Base-by-base conservation (phyloP, 2,888 invertebrate species). In the Isotomurus palustris region DNA sequence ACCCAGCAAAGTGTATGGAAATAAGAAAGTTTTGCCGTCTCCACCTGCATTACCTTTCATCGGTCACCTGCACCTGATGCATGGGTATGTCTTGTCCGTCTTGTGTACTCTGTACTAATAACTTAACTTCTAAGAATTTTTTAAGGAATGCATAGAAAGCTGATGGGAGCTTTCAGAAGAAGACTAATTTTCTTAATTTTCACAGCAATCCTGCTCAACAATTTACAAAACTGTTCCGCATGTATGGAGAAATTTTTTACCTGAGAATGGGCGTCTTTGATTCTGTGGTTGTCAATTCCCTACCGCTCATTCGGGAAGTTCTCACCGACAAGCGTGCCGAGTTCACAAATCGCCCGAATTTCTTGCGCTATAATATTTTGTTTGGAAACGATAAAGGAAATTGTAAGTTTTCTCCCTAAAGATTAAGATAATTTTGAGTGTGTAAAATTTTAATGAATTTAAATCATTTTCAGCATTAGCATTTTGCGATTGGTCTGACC, bases 351-450 rank as follows among this genome's bases (percentile, higher is more conserved):
- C 79, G 91, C 10, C 90, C 91, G 0, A 84, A 90, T 73, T 90
- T 90, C 74, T 74, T 85, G 67, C 78, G 91, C 19, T 91, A 88
- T 74, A 85, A 89, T 72, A 82, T 84, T 66, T 83, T 91, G 8
- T 91, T 91, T 74, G 88, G 87, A 27, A 89, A 88, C 29, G 86
- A 90, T 76, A 79, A 89, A 54, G 88, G 88, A 76, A 89, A 90
- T 74, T 90, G 90, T 91, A 76, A 89, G 91, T 53, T 25, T 44
- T 22, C n/a, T 17, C 35, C n/a, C n/a, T n/a, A n/a, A n/a, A n/a
- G n/a, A n/a, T n/a, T n/a, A 32, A 32, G 14, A 14, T 12, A 32
- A 32, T 12, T 14, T 14, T 32, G 14, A 32, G 14, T 14, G 10
- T 12, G 10, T 32, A 32, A 32, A 32, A 14, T 32, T 32, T 10